These are phyloP conservation scores for Cephus rjabovi DNA, from an alignment of 2,888 invertebrate genomes.

Conservation along the genomic window DNA sequence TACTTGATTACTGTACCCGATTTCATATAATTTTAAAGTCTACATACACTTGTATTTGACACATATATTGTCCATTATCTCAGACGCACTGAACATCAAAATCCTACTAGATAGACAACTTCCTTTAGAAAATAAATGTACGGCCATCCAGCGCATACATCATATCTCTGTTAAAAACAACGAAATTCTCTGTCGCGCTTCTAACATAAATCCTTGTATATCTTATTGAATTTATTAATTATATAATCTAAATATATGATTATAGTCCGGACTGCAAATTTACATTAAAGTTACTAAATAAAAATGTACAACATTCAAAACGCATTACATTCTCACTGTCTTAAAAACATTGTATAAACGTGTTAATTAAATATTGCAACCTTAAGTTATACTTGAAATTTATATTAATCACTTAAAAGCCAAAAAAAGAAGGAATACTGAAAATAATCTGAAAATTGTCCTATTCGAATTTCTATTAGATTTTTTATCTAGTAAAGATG, in stretches of 20 bases:
- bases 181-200: not conserved
- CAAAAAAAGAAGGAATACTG: too few relatives aligned
- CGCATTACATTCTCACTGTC: not conserved
- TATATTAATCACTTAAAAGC: too few relatives aligned
- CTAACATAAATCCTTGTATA: too few relatives aligned
- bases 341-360: not conserved
- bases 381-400: not conserved
- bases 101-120: not conserved
- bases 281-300: too few relatives aligned
- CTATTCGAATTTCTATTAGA: not conserved
- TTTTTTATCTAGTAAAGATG: not conserved
- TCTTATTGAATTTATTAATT: too few relatives aligned
- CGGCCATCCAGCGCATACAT: not conserved
- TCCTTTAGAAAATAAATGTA: not conserved
- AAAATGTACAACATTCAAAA: not conserved
- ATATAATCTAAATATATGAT: too few relatives aligned
- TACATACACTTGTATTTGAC: not conserved
- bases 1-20: not conserved
- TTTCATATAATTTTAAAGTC: not conserved
- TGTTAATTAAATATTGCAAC: not conserved
- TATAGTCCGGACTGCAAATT: too few relatives aligned
- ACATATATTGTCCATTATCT: not conserved
- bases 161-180: not conserved
- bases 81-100: not conserved
- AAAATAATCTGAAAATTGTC: too few relatives aligned